phyloP scores from a whole-genome alignment of 2,113 vertebrate genomes.

The Gavia stellata region DNA sequence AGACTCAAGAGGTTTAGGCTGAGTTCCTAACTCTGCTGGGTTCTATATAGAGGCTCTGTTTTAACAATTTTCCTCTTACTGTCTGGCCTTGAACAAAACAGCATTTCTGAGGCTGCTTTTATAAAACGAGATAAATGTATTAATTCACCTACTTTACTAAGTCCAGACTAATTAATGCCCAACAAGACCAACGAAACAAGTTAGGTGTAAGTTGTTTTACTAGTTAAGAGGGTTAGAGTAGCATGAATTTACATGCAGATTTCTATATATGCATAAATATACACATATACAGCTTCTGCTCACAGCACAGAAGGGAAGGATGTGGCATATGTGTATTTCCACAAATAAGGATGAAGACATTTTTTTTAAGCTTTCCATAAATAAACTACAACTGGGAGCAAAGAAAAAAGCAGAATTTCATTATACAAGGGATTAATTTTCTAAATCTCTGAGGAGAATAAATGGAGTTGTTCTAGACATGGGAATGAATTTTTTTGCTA shows the following conservation, averaged over 20 bases:
- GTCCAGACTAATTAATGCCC: background rate
- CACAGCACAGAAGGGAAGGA: background rate
- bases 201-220: background rate
- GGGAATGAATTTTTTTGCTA: background rate
- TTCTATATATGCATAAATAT: background rate
- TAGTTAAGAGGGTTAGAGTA: background rate
- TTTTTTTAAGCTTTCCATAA: background rate
- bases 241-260: background rate
- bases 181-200: background rate
- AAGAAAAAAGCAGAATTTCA: background rate
- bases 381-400: background rate
- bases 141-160: background rate
- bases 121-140: background rate
- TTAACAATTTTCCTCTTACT: background rate
- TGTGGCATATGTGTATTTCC: background rate
- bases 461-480: background rate
- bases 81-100: background rate
- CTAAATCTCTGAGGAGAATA: background rate
- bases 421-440: background rate
- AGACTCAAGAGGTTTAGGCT: background rate
- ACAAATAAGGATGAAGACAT: background rate
- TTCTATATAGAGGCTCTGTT: background rate
- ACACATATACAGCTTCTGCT: background rate
- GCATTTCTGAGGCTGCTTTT: background rate
- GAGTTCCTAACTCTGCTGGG: background rate